Evolutionary conservation across 2,888 invertebrate species (phyloP), one percentile per base, ranked within the genome.

Genomic region (Odontocolon sp.): DNA sequence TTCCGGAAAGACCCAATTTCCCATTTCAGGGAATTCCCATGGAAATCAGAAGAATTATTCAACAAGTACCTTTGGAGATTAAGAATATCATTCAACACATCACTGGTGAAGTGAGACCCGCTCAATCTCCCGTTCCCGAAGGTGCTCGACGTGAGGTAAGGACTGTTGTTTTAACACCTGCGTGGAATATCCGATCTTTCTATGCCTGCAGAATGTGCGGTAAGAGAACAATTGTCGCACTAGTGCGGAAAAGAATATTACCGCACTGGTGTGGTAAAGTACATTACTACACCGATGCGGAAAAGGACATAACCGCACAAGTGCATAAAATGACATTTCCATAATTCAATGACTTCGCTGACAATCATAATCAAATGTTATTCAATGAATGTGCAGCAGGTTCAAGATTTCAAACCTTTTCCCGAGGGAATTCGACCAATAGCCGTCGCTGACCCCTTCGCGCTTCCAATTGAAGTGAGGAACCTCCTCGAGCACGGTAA

Each of bases 21-120:
- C 87, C 90, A 0, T 90, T 90, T 86, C 90, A 89, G 40, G 87
- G 88, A 52, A 86, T 90, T 76, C 90, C 90, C 2, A 85, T 90
- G 16, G 89, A 88, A 67, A 87, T 89, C 26, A 79, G 86, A 38
- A 82, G 86, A 77, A 88, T 89, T 18, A 87, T 89, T 21, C 86
- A 89, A 40, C 88, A 89, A 57, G 87, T 90, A 26, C 90, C 89
- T 8, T 61, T 86, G 28, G 87, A 88, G 28, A 87, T 89, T 14
- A 88, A 87, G 56, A 88, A 89, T 70, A 87, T 90, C 63, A 88
- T 90, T 56, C 88, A 88, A 47, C 87, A 87, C 38, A 87, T 88
- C 61, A 87, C 87, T 11, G 86, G 86, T 1, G 88, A 87, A 33
- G 74, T 83, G 0, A 83, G 84, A 78, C 74, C 83, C 5, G 82